Conservation (phyloP, 1,140 invertebrate genomes). For the Xylocopa sonorina region DNA sequence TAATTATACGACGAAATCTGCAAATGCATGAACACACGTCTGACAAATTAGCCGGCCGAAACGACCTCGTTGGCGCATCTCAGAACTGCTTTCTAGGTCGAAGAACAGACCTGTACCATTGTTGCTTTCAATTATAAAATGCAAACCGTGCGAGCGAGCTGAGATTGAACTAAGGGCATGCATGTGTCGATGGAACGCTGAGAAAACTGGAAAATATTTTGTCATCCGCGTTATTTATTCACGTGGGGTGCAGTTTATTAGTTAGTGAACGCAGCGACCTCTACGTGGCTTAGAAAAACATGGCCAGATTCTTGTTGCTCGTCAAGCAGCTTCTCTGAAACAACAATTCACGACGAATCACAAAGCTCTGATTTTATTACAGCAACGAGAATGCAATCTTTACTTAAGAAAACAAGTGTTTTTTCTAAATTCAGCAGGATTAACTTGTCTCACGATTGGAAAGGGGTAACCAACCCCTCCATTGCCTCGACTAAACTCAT, state of each 20-base stretch:
- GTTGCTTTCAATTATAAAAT: too few relatives aligned
- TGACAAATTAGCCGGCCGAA: conserved; percentile 45
- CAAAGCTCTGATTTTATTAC: too few relatives aligned
- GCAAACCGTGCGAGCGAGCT: too few relatives aligned
- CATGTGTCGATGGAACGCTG: background rate
- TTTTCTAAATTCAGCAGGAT: too few relatives aligned
- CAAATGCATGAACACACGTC: conserved; percentile 57
- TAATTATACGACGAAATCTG: conserved; percentile 57
- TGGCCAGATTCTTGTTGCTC: conserved; percentile 13
- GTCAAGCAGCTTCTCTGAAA: conserved; percentile 14
- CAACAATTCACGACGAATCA: background rate
- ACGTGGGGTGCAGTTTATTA: conserved; percentile 25
- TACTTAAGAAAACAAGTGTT: too few relatives aligned
- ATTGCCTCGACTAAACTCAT: background rate
- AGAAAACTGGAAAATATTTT: conserved; percentile 10
- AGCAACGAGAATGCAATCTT: too few relatives aligned
- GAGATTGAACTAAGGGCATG: too few relatives aligned
- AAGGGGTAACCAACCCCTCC: too few relatives aligned
- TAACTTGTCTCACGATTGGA: too few relatives aligned
- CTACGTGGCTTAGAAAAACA: conserved; percentile 19
- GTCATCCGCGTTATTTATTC: conserved; percentile 38
- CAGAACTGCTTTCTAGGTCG: background rate
- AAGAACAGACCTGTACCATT: too few relatives aligned
- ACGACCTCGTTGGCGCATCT: background rate
- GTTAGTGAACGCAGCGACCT: background rate